A percentile compares a stretch with the other conserved stretches of the same genome.
These are phyloP conservation scores for Caenorhabditis uteleia DNA, from an alignment of 2,888 invertebrate species.

Conservation along the genomic window DNA sequence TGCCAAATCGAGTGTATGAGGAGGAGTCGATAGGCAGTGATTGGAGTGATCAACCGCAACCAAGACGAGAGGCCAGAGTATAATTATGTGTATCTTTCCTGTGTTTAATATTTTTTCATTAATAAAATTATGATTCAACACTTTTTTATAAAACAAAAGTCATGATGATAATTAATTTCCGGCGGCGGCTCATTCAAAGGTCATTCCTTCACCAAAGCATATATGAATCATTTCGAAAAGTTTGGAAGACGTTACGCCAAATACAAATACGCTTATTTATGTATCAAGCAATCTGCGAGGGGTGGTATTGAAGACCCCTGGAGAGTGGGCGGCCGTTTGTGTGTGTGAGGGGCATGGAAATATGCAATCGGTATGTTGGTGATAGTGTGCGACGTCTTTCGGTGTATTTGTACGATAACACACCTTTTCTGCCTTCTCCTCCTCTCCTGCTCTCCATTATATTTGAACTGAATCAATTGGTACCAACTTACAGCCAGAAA, in stretches of 20 bases:
- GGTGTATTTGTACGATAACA: constrained; percentile 38
- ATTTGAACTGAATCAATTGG: constrained; percentile 7
- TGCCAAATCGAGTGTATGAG: constrained; percentile 30
- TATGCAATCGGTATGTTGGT: constrained; percentile 13
- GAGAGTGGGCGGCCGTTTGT: too few relatives aligned
- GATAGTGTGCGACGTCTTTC: constrained; percentile 34
- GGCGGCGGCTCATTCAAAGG: too few relatives aligned
- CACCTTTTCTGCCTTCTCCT: constrained; percentile 15
- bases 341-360: too few relatives aligned
- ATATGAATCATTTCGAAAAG: too few relatives aligned
- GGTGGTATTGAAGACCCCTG: too few relatives aligned
- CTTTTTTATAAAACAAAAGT: neutral
- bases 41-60: constrained; percentile 42
- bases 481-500: neutral
- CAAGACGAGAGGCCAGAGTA: constrained; percentile 40
- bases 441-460: constrained; percentile 5
- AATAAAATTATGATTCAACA: too few relatives aligned
- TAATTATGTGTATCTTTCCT: constrained; percentile 2
- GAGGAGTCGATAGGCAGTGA: constrained; percentile 39
- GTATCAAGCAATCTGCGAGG: too few relatives aligned
- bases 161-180: too few relatives aligned
- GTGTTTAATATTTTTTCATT: neutral
- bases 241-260: too few relatives aligned
- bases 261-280: too few relatives aligned
- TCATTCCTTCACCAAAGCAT: too few relatives aligned